Evolutionary conservation across 2,888 invertebrate genomes (phyloP).

Genomic region (Lumbricus terrestris): DNA sequence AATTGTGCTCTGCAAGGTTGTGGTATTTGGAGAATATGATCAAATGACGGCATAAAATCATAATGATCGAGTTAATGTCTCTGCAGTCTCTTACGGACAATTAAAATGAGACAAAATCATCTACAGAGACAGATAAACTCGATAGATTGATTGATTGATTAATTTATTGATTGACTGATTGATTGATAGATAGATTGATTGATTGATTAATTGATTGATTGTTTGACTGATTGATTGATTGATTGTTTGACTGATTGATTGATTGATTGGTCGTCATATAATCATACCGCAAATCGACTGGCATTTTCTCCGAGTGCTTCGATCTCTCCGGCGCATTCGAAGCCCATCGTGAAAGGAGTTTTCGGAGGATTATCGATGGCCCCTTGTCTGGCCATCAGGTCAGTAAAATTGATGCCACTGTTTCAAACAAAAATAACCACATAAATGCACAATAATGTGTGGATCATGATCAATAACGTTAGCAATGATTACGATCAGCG

Average conservation of each 20-base stretch:
- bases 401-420: conserved; percentile 85
- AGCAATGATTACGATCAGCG: neutral
- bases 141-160: too few relatives aligned
- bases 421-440: conserved; percentile 19
- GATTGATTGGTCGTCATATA: neutral
- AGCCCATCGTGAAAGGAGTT: conserved; percentile 83
- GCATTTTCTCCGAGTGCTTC: conserved; percentile 55
- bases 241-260: too few relatives aligned
- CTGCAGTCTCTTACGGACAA: neutral
- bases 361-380: conserved; percentile 84
- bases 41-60: neutral
- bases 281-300: conserved; percentile 50
- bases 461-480: neutral
- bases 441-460: neutral
- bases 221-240: too few relatives aligned
- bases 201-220: too few relatives aligned
- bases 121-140: neutral
- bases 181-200: too few relatives aligned
- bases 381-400: conserved; percentile 83
- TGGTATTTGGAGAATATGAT: neutral
- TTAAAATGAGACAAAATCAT: neutral
- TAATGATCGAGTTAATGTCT: neutral
- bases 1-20: neutral
- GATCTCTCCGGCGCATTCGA: conserved; percentile 76
- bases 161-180: too few relatives aligned